Conservation (phyloP, 2,113 vertebrate genomes). For the Tragulus kanchil region DNA sequence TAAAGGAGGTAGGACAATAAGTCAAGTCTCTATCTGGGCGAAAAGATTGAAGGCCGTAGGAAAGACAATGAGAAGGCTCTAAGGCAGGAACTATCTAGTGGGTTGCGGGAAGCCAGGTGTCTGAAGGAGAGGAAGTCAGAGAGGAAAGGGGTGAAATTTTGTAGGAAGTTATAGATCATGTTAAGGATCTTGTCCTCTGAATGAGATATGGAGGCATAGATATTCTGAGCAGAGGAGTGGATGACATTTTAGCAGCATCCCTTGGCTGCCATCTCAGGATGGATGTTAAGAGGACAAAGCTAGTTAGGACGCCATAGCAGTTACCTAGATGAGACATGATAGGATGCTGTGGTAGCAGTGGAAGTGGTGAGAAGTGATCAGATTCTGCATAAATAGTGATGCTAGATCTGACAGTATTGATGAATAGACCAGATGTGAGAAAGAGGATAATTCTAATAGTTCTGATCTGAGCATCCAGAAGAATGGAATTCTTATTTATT, state of each 20-base stretch:
- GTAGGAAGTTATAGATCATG: neutral
- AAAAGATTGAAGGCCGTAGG: neutral
- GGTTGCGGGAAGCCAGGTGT: neutral
- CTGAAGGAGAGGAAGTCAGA: neutral
- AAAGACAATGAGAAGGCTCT: neutral
- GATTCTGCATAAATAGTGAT: neutral
- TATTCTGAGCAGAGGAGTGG: neutral
- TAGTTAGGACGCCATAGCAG: neutral
- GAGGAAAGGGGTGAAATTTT: neutral
- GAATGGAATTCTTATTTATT: neutral
- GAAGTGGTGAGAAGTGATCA: neutral
- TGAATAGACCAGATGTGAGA: neutral
- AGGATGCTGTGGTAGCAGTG: neutral
- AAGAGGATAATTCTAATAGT: neutral
- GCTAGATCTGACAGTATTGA: neutral
- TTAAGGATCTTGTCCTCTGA: neutral
- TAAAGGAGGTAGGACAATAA: neutral
- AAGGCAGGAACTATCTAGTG: neutral
- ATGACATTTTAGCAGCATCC: neutral
- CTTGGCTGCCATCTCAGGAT: neutral
- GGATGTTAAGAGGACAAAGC: neutral
- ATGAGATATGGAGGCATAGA: neutral
- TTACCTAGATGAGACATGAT: neutral
- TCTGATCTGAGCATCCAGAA: neutral
- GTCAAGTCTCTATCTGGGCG: neutral